These are phyloP conservation scores for Branchinecta lindahli DNA, from an alignment of 1,140 invertebrate species.

Conservation along the genomic window DNA sequence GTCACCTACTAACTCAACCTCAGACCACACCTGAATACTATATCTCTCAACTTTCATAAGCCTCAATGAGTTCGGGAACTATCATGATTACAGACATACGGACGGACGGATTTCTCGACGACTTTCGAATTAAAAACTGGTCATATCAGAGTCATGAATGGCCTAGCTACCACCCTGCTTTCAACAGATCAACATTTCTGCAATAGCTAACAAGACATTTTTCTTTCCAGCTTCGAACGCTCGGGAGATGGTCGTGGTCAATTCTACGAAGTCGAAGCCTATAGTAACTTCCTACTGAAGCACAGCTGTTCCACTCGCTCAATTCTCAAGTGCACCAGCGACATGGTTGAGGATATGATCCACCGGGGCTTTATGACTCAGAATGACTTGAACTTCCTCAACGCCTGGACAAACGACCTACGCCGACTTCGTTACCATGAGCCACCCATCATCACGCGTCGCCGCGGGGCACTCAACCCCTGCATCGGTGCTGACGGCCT, in stretches of 20 bases:
- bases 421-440: conserved; percentile 26
- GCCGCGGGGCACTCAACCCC: conserved; percentile 26
- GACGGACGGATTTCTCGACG: too few species aligned
- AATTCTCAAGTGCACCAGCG: conserved; percentile 25
- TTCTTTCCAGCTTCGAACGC: too few species aligned
- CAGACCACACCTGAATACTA: too few species aligned
- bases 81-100: too few species aligned
- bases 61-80: too few species aligned
- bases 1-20: too few species aligned
- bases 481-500: conserved; percentile 28
- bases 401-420: conserved; percentile 27
- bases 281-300: conserved; percentile 24
- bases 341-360: conserved; percentile 25
- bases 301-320: conserved; percentile 27
- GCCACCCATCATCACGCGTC: conserved; percentile 26
- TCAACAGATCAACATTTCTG: too few species aligned
- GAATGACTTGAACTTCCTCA: conserved; percentile 23
- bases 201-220: too few species aligned
- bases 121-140: too few species aligned
- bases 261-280: neutral
- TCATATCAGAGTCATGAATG: too few species aligned
- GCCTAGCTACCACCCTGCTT: too few species aligned
- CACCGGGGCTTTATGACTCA: conserved; percentile 25
- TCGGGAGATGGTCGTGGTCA: neutral
- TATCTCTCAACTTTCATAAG: too few species aligned